phyloP scores from a whole-genome alignment of 2,797 vertebrate species.

The Crypturellus tataupa region DNA sequence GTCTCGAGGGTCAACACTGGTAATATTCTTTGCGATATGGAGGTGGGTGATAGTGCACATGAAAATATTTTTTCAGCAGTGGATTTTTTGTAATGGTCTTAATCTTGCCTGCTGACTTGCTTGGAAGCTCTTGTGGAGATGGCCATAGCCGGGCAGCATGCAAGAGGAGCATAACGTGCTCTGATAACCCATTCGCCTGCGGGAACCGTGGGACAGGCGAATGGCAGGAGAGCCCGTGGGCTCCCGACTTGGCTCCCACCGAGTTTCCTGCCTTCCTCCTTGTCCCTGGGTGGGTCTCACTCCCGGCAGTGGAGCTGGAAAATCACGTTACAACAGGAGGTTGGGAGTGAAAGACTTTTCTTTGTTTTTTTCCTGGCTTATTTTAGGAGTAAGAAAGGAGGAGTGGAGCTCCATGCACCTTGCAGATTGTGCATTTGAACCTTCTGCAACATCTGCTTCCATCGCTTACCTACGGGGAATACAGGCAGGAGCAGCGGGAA shows the following conservation, averaged over 20 bases:
- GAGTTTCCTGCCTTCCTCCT: background rate
- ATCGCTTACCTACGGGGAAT: fast-evolving
- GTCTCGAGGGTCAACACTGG: no score
- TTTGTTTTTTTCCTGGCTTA: fast-evolving
- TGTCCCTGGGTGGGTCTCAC: fast-evolving
- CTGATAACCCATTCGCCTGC: background rate
- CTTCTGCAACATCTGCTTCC: background rate
- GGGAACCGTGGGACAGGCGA: background rate
- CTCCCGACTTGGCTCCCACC: background rate
- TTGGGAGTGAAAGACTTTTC: background rate
- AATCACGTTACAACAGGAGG: background rate
- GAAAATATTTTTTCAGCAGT: background rate
- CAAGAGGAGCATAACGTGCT: no score
- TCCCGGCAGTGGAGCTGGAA: background rate
- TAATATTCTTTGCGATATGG: background rate
- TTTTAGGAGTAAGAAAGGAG: background rate
- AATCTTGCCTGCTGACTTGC: background rate
- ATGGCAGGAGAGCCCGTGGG: background rate
- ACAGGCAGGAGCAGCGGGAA: background rate
- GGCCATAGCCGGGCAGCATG: background rate
- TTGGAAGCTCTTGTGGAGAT: background rate
- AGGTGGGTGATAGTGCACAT: background rate
- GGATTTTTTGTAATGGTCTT: background rate
- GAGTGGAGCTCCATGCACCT: background rate
- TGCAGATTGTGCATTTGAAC: background rate